phyloP scores from a whole-genome alignment of 2,113 vertebrate species.

The Calcarius ornatus region DNA sequence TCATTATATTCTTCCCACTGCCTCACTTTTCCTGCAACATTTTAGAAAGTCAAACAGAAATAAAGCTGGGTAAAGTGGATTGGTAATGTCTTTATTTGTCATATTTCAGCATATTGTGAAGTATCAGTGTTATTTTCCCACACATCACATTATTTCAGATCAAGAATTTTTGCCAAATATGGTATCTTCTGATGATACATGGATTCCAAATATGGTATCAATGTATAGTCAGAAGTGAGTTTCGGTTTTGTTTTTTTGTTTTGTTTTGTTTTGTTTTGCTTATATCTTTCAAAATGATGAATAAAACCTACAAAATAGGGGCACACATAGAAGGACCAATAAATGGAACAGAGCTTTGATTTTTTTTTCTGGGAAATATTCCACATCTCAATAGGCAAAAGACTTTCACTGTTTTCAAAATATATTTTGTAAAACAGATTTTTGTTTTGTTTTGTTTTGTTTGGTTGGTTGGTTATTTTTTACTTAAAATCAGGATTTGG shows the following conservation, averaged over 20 bases:
- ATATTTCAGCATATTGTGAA: not conserved
- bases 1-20: not conserved
- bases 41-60: not conserved
- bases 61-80: not conserved
- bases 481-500: not conserved
- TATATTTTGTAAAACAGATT: not conserved
- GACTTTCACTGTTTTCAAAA: not conserved
- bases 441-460: not conserved
- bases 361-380: not conserved
- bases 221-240: not conserved
- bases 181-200: too few relatives aligned
- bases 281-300: not conserved
- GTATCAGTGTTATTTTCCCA: not conserved
- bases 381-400: not conserved
- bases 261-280: not conserved
- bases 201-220: not conserved
- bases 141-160: not conserved
- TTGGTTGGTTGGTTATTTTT: too few relatives aligned
- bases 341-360: not conserved
- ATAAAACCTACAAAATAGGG: not conserved
- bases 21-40: not conserved
- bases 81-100: not conserved
- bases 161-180: not conserved
- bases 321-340: not conserved
- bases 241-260: not conserved